Conservation (phyloP, 2,113 vertebrate genomes). For the Diadophis punctatus region DNA sequence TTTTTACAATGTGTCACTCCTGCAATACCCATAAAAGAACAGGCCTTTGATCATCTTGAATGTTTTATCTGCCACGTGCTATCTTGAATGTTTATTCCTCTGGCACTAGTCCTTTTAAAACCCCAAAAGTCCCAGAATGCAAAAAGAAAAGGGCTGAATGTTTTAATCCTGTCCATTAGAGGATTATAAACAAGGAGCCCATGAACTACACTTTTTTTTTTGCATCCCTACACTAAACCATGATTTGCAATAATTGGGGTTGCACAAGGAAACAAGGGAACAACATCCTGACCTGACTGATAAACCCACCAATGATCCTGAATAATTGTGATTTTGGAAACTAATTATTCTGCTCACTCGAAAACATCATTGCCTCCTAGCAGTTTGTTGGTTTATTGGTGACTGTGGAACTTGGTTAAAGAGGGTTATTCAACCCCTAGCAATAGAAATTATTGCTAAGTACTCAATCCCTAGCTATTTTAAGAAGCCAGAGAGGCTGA, state of each 20-base stretch:
- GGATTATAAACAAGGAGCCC: neutral
- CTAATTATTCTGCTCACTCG: neutral
- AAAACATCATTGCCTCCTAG: neutral
- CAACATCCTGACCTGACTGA: neutral
- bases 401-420: neutral
- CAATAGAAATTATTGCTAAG: neutral
- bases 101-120: neutral
- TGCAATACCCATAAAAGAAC: neutral
- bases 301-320: neutral
- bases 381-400: neutral
- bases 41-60: neutral
- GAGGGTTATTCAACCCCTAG: neutral
- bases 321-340: conserved; percentile 5
- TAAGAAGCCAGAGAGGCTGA: neutral
- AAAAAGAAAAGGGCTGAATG: neutral
- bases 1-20: neutral
- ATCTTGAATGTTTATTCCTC: neutral
- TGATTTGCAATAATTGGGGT: neutral
- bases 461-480: neutral
- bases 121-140: neutral
- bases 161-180: neutral
- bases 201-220: neutral
- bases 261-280: neutral
- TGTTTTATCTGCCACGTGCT: neutral
- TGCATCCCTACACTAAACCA: neutral